Base-by-base conservation (phyloP, 2,797 vertebrate genomes). In the Danio tinwini region DNA sequence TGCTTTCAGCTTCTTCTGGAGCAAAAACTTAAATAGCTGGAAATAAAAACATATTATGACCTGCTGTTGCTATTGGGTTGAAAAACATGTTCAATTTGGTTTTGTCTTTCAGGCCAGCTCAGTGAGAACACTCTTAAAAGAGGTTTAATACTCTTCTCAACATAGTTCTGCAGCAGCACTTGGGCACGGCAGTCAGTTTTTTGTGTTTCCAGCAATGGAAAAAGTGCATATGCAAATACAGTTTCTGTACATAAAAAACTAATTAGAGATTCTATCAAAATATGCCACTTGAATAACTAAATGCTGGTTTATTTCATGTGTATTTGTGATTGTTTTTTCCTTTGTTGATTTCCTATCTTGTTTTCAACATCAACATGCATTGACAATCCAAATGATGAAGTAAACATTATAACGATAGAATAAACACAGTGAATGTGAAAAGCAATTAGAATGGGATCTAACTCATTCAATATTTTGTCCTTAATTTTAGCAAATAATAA, bases 21-120 rank as follows among this genome's bases (percentile, higher is more conserved):
- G 50, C 73, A 71, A 63, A 84, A 5, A 52, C 45, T 53, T 6
- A 78, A 73, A 79, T 74, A 71, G 67, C 67, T 63, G 50, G 75
- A 84, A 72, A 78, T 72, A 83, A 79, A 84, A 86, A 76, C 62
- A 81, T 47, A 67, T 64, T 70, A 52, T 63, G 44, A 19, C 17
- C 67, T 58, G 14, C 68, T 80, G n/a, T 73, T 76, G 76, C 69
- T 77, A 55, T 73, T 19, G 62, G 29, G 67, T 75, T 49, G 63
- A 63, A 75, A 76, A 82, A 21, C 72, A 79, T 10, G 17, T 78
- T 67, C 61, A 81, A 55, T 80, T 39, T 56, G 65, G 19, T 83
- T 85, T 79, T 64, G 44, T 47, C 45, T 72, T 62, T 61, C 42
- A 39, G 62, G 17, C 17, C 64, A 74, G 58, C 69, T 64, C 42